Evolutionary conservation across 2,888 invertebrate genomes (phyloP).

Genomic region (Melipona bicolor): DNA sequence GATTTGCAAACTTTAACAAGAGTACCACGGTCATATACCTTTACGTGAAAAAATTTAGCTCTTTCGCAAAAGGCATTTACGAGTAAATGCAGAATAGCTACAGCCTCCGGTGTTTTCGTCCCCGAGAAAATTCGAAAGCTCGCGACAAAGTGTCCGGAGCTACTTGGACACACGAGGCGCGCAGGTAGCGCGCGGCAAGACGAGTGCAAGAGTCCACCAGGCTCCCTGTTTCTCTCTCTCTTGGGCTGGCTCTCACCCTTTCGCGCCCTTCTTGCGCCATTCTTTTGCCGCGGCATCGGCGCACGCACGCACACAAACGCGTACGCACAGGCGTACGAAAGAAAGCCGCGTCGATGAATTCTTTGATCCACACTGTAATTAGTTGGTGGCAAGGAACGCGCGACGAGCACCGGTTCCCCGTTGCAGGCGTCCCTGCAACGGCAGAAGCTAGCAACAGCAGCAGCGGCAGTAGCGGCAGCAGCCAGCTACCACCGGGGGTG

Average conservation of each 20-base stretch:
- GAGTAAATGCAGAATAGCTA: too few relatives aligned
- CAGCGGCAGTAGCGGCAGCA: background rate
- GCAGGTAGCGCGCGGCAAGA: slow-evolving; percentile 10
- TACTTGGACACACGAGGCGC: slow-evolving; percentile 20
- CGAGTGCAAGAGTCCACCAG: slow-evolving; percentile 37
- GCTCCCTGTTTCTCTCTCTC: slow-evolving; percentile 10
- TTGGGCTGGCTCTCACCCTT: slow-evolving; percentile 55
- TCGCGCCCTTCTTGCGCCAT: slow-evolving; percentile 63
- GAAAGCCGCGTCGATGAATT: slow-evolving; percentile 79
- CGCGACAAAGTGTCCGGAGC: slow-evolving; percentile 33
- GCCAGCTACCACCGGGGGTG: slow-evolving; percentile 37
- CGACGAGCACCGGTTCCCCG: slow-evolving; percentile 58
- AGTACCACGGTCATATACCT: too few relatives aligned
- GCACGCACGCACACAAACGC: slow-evolving; percentile 17
- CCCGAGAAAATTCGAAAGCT: background rate
- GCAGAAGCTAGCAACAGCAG: slow-evolving; percentile 32
- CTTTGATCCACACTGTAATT: slow-evolving; percentile 83
- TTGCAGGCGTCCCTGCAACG: slow-evolving; percentile 40
- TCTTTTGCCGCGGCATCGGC: slow-evolving; percentile 55
- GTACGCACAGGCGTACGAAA: slow-evolving; percentile 3
- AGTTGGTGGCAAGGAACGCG: slow-evolving; percentile 78
- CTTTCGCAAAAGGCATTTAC: background rate
- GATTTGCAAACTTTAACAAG: too few relatives aligned
- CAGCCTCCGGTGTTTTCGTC: background rate
- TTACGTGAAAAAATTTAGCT: background rate